Base-by-base conservation (phyloP, 2,888 invertebrate genomes). In the Chymomyza amoena region DNA sequence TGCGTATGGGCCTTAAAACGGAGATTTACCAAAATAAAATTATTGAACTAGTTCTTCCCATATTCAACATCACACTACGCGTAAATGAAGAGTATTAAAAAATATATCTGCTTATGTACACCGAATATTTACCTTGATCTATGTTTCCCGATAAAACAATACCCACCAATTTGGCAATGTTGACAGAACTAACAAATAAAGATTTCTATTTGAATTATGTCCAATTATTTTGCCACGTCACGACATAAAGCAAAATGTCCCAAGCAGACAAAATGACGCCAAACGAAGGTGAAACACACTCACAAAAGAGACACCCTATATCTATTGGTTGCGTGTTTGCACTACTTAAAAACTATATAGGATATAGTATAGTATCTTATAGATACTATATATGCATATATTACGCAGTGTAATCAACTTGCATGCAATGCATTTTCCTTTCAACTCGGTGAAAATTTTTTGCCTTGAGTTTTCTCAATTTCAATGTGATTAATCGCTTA, bases 231-330 rank as follows among this genome's bases (percentile, higher is more conserved):
- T 45, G 3, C 13, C 39, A 45, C 39, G 39, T 45, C 39, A 69
- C 68, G 57, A 52, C 32, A 65, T 52, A 64, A 62, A 62, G 28
- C n/a, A n/a, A n/a, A n/a, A n/a, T n/a, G n/a, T n/a, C 15, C 13
- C 39, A 2, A n/a, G 39, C 64, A 73, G 78, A 78, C 78, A 62
- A 57, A 65, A n/a, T 65, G 77, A 70, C 78, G 78, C 75, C 68
- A 63, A 51, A 9, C 59, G 20, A n/a, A 20, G 64, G 36, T 59
- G 52, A 69, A 9, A 28, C 52, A 36, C 64, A 68, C 63, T 61
- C 57, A 59, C 52, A 45, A 45, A 45, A 0, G 13, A 10, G 4
- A 13, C 39, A 45, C 39, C 39, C 39, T 57, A 9, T 57, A 57
- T 20, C 28, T 6, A 9, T 18, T 3, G 28, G 1, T 57, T 36